phyloP scores from a whole-genome alignment of 2,113 vertebrate species.

The Entelurus aequoreus region DNA sequence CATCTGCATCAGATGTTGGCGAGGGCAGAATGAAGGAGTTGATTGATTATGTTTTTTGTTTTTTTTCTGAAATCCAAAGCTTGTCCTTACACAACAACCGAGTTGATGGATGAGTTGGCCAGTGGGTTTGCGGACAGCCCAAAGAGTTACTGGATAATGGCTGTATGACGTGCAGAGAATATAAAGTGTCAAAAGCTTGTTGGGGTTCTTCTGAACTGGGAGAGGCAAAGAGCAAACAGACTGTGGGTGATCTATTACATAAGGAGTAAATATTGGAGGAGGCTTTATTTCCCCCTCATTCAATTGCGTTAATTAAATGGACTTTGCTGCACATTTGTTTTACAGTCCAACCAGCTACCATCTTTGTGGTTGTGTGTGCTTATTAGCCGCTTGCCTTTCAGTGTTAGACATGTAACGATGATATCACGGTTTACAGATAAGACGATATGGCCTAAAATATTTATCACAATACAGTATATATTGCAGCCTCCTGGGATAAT shows the following conservation, averaged over 20 bases:
- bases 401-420: too few relatives aligned
- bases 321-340: neutral
- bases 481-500: too few relatives aligned
- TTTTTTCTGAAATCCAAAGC: slow-evolving; percentile 6
- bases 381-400: neutral
- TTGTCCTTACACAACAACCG: slow-evolving; percentile 2
- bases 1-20: slow-evolving; percentile 8
- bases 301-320: slow-evolving; percentile 24
- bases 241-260: slow-evolving; percentile 36
- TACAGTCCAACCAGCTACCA: slow-evolving; percentile 42
- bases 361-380: slow-evolving; percentile 2
- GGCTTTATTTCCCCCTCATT: slow-evolving; percentile 24
- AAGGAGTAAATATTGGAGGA: neutral
- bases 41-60: slow-evolving; percentile 35
- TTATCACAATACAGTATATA: too few relatives aligned
- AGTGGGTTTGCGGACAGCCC: slow-evolving; percentile 17
- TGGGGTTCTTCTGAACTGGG: slow-evolving; percentile 11
- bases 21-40: neutral
- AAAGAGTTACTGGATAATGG: slow-evolving; percentile 11
- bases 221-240: slow-evolving; percentile 12
- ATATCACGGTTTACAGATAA: too few relatives aligned
- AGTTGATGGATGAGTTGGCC: slow-evolving; percentile 24
- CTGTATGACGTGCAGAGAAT: slow-evolving; percentile 21
- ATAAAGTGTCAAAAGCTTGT: slow-evolving; percentile 13
- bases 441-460: too few relatives aligned